Evolutionary conservation across 2,797 vertebrate species (phyloP), one percentile per base, ranked within the genome.

Genomic region (Coluber constrictor): DNA sequence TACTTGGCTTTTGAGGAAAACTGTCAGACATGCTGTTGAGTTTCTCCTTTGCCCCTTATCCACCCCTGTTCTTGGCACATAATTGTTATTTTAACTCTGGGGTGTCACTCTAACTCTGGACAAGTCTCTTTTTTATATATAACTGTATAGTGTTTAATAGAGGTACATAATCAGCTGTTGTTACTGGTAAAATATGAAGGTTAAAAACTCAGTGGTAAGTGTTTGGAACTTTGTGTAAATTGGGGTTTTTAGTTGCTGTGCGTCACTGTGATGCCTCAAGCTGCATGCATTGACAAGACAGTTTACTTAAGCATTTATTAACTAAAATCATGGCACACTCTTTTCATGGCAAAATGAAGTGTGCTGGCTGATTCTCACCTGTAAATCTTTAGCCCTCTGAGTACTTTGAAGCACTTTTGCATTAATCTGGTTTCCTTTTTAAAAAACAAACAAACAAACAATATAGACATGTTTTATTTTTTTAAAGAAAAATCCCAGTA

Each of bases 281-380:
- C 98, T 99, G 99, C 99, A 99, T 99, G 99, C 98, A 98, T 99
- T 98, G 98, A 98, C 98, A 97, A 91, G 98, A 98, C 98, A 97
- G 97, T 99, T 99, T 98, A 98, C 98, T 98, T 98, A 97, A 98
- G 98, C 98, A 98, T 99, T 98, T 98, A 97, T 98, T 86, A 98
- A 98, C 97, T 98, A 98, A 98, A 98, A 98, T 98, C 98, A 98
- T 98, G 98, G 98, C 98, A 98, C 98, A 98, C 98, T 98, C 98
- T 98, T 97, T 97, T 97, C 97, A 97, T 94, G 93, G 97, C 97
- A 97, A 97, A 97, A 95, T 96, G 97, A 98, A 97, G 98, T 98
- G 98, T 98, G 98, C 98, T 97, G 98, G 97, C 97, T 96, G 98
- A 97, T 97, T 97, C 97, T 98, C 98, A 98, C 98, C 98, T 98